A percentile compares a stretch with the other conserved stretches of the same genome.
Evolutionary conservation across 2,888 invertebrate genomes (phyloP).

Genomic region (Lamellibrachia columna): DNA sequence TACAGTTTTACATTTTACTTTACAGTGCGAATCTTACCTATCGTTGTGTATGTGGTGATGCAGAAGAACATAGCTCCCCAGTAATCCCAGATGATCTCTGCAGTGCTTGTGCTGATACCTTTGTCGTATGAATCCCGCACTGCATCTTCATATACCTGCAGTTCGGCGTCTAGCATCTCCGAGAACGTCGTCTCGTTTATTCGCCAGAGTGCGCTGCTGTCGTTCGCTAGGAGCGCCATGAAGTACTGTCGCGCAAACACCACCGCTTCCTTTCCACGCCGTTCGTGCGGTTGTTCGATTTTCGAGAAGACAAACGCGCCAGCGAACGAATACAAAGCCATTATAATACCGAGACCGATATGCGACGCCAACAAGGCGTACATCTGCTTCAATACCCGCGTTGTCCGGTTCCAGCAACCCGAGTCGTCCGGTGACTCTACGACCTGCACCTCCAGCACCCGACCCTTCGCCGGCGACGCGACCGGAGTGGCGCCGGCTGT

Average conservation of each 20-base stretch:
- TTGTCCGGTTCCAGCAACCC: neutral
- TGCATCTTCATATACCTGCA: slow-evolving; percentile 87
- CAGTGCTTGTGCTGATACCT: slow-evolving; percentile 84
- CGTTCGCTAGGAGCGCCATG: neutral
- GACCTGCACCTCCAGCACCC: neutral
- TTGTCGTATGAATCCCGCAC: slow-evolving; percentile 84
- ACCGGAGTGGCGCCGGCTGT: neutral
- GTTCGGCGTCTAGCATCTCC: slow-evolving; percentile 38
- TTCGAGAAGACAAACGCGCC: neutral
- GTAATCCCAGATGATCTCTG: slow-evolving; percentile 67
- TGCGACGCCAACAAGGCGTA: slow-evolving; percentile 18
- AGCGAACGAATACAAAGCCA: neutral
- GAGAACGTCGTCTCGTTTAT: neutral
- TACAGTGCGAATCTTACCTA: slow-evolving; percentile 67
- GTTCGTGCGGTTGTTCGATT: slow-evolving; percentile 19
- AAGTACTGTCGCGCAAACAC: neutral
- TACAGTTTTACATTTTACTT: neutral
- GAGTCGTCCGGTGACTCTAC: neutral
- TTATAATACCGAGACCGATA: neutral
- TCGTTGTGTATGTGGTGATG: slow-evolving; percentile 66
- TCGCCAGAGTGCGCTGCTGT: neutral
- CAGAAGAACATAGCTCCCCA: slow-evolving; percentile 66
- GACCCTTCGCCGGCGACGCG: neutral
- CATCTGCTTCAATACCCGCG: slow-evolving; percentile 18
- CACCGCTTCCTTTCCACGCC: no score